Base-by-base conservation (phyloP, 2,888 invertebrate genomes). In the Aleiodes leptofemur region DNA sequence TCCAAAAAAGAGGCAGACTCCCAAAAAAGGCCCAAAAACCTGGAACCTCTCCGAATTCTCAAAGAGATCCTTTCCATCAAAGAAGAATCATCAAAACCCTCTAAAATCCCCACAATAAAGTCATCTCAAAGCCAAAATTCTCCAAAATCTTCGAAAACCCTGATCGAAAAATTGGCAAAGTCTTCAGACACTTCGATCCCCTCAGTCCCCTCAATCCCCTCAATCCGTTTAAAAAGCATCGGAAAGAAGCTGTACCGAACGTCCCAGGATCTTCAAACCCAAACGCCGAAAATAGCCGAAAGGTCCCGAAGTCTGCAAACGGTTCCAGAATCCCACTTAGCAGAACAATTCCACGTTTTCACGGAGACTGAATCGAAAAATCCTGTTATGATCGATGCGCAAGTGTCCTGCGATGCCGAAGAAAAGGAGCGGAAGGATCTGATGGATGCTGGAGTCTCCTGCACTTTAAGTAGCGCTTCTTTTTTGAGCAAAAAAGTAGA, bases 1-100 rank as follows among this genome's bases (percentile, higher is more conserved):
- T 23, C 23, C 23, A 23, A 23, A 23, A 23, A 23, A 23, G 23
- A 23, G 23, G 23, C 23, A 23, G 23, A 23, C 23, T 4, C 23
- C 16, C 6, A 9, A 31, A 55, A 68, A 55, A 79, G 74, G 61
- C 61, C 43, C n/a, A 76, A 80, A 11, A 74, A 69, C 79, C 76
- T 56, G 70, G 69, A 4, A 73, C 68, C 13, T 78, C 78, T 16
- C 66, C 80, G 31, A 73, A 77, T 81, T 71, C 66, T 80, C 9
- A 79, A 79, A 31, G 77, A 73, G 59, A 78, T 82, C 23, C 74
- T 80, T 8, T 75, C 72, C 8, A 43, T 78, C 50, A 72, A 75
- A 11, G 75, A 78, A 48, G 57, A 76, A 61, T 48, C 51, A 66
- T 69, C 7, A 59, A 77, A 5, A 16, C 23, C 66, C 16, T 70